These are phyloP conservation scores for Petaurus breviceps DNA, from an alignment of 2,113 vertebrate species.

Conservation along the genomic window DNA sequence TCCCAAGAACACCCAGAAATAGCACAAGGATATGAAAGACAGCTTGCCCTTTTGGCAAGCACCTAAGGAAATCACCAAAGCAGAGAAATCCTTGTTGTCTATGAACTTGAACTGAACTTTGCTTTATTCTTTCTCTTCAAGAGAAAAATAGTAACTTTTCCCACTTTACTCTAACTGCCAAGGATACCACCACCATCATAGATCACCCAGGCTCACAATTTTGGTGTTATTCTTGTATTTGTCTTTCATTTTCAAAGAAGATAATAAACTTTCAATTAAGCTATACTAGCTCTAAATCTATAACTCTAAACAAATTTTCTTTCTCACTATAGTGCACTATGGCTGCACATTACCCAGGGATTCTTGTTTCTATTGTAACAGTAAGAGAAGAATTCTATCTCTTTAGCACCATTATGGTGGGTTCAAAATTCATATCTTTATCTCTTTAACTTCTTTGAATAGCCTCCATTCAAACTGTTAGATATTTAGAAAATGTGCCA, in stretches of 20 bases:
- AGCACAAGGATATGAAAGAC: conserved; percentile 29
- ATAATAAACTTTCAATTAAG: background rate
- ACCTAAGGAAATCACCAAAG: conserved; percentile 20
- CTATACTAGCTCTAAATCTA: background rate
- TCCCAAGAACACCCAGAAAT: background rate
- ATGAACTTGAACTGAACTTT: conserved; percentile 37
- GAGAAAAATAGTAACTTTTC: conserved; percentile 32
- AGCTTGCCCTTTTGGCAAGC: conserved; percentile 19
- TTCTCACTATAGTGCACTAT: background rate
- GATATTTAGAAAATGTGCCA: background rate
- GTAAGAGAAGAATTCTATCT: background rate
- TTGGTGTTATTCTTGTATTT: background rate
- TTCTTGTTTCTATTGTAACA: background rate
- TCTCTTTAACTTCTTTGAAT: background rate
- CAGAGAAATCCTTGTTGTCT: conserved; percentile 32
- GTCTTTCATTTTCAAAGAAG: background rate
- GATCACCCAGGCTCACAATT: background rate
- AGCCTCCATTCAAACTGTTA: background rate
- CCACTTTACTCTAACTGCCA: background rate
- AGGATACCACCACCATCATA: background rate
- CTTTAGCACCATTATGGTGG: background rate
- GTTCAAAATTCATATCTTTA: background rate
- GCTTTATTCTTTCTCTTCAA: conserved; percentile 16
- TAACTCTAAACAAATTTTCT: background rate
- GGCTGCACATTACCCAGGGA: background rate